These are phyloP conservation scores for Rhineura floridana DNA, from an alignment of 2,113 vertebrate genomes.

Conservation along the genomic window DNA sequence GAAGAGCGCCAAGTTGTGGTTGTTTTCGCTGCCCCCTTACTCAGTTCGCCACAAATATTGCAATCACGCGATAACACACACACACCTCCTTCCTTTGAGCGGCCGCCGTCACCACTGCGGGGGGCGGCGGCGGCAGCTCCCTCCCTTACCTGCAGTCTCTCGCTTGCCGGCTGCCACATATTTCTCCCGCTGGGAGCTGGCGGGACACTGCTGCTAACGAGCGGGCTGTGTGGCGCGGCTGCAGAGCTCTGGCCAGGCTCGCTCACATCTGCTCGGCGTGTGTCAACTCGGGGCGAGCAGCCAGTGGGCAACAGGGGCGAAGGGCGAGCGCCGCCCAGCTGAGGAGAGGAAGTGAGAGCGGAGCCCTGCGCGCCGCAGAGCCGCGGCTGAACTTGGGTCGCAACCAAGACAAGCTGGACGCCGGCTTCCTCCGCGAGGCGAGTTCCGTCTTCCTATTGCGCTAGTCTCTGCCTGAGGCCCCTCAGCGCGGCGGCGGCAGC, in stretches of 20 bases:
- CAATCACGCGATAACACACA: conserved; percentile 19
- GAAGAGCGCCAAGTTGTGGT: background rate
- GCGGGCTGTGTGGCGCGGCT: conserved; percentile 3
- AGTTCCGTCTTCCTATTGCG: conserved; percentile 67
- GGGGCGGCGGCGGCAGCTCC: background rate
- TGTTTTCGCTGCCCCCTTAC: background rate
- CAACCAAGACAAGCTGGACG: background rate
- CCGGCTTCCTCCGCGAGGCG: conserved; percentile 29
- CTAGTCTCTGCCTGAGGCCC: conserved; percentile 73
- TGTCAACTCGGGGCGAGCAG: conserved; percentile 22
- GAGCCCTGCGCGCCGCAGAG: conserved; percentile 24
- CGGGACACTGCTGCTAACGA: conserved; percentile 28
- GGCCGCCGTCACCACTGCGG: conserved; percentile 6
- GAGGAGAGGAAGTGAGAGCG: conserved; percentile 12
- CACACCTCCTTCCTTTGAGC: background rate
- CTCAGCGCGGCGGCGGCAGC: conserved; percentile 4
- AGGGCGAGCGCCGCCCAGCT: conserved; percentile 5
- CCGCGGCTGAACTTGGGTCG: conserved; percentile 48
- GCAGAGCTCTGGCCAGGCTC: conserved; percentile 16
- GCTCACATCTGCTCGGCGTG: conserved; percentile 80
- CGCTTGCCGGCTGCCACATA: conserved; percentile 96
- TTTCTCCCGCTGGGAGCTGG: conserved; percentile 56
- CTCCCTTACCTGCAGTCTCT: conserved; percentile 89
- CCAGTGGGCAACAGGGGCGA: conserved; percentile 14
- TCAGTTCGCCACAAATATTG: background rate